These are phyloP conservation scores for Scaptomyza graminum DNA, from an alignment of 1,140 invertebrate species.

Conservation along the genomic window DNA sequence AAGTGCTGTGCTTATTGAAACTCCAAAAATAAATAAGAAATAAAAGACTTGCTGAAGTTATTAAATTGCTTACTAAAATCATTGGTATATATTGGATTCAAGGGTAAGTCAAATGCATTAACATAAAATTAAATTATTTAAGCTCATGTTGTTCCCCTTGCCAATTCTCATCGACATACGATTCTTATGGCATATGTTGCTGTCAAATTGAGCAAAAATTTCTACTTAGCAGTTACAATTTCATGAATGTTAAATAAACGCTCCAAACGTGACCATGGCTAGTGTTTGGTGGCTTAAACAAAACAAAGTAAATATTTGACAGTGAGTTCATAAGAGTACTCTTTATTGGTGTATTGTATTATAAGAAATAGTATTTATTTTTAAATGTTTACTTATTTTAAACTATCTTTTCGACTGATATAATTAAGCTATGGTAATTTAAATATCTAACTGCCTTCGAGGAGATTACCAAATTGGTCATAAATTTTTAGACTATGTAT, in stretches of 20 bases:
- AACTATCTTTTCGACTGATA: background rate
- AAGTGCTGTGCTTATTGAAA: conserved; percentile 10
- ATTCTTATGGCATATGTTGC: background rate
- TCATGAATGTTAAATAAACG: conserved; percentile 17
- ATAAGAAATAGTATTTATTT: too few relatives aligned
- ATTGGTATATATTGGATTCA: background rate
- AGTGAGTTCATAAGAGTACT: too few relatives aligned
- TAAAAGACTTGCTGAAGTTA: background rate
- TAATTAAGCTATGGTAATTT: background rate
- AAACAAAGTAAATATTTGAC: too few relatives aligned
- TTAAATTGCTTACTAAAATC: too few relatives aligned
- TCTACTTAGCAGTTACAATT: background rate
- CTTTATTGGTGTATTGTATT: background rate
- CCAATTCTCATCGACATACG: too few relatives aligned
- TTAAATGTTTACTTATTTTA: too few relatives aligned
- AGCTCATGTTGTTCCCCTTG: background rate
- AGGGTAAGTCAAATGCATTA: conserved; percentile 1
- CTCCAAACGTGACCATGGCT: conserved; percentile 14
- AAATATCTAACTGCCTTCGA: background rate
- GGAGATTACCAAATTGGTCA: conserved; percentile 10
- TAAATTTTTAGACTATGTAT: conserved; percentile 11
- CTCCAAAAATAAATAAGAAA: background rate
- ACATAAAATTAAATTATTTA: too few relatives aligned
- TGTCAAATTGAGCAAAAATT: background rate
- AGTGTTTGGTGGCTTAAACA: conserved; percentile 4